Evolutionary conservation across 2,113 vertebrate genomes (phyloP).

Genomic region (Redunca redunca): DNA sequence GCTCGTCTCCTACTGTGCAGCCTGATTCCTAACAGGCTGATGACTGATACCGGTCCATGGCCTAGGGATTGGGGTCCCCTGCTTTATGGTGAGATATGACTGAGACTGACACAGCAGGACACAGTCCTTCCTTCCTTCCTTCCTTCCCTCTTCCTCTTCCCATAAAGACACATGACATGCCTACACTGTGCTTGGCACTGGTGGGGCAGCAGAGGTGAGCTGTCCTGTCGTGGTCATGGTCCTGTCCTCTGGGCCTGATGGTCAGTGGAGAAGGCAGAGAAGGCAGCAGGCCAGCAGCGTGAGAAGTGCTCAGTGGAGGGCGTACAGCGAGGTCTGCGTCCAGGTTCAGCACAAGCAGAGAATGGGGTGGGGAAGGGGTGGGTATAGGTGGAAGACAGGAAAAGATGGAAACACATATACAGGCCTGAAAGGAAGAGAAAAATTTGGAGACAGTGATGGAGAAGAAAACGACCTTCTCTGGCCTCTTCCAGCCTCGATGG

Average conservation of each 20-base stretch:
- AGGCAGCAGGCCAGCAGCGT: neutral
- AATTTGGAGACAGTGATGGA: neutral
- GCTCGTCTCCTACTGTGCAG: neutral
- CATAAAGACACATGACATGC: neutral
- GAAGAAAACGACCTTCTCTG: neutral
- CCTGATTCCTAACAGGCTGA: neutral
- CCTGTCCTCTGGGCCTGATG: neutral
- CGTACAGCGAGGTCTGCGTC: neutral
- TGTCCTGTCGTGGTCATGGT: rapidly evolving
- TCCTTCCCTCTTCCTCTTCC: neutral
- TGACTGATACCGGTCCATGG: neutral
- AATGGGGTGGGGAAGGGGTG: neutral
- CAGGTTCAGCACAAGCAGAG: neutral
- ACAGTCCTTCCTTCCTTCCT: neutral
- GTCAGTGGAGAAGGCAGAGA: neutral
- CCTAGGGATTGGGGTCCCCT: neutral
- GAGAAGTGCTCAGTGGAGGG: neutral
- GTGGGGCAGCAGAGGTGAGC: neutral
- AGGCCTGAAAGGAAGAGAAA: neutral
- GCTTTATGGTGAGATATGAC: neutral
- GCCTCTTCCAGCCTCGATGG: no score
- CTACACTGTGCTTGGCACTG: neutral
- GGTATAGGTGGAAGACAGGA: neutral
- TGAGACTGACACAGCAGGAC: neutral
- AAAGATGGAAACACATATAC: neutral